A percentile compares a stretch with the other conserved stretches of the same genome.
Evolutionary conservation across 2,888 invertebrate genomes (phyloP).

Genomic region (Branchellion lobata): DNA sequence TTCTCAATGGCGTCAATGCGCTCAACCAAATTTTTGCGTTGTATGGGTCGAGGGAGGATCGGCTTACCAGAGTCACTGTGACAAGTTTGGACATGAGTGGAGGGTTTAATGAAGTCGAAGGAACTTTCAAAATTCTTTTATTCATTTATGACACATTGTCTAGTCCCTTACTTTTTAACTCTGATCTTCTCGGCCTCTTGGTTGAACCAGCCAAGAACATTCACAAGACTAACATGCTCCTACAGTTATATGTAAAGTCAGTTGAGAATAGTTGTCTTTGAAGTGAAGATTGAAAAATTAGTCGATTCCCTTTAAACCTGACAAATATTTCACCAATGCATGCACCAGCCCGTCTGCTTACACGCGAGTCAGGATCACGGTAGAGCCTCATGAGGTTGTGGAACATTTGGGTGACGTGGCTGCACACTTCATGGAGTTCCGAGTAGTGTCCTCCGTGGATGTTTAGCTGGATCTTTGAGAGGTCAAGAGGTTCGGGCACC

Average conservation of each 20-base stretch:
- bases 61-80: neutral
- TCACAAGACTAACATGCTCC: neutral
- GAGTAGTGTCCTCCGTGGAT: slow-evolving; percentile 48
- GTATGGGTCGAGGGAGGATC: neutral
- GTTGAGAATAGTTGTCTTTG: neutral
- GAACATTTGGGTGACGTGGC: slow-evolving; percentile 49
- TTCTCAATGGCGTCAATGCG: slow-evolving; percentile 46
- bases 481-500: slow-evolving; percentile 49
- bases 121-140: no score
- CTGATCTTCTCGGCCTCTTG: neutral
- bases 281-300: no score
- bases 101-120: no score
- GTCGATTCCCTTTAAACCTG: no score
- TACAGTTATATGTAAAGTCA: neutral
- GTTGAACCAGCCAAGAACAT: neutral
- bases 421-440: slow-evolving; percentile 44
- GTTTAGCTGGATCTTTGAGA: slow-evolving; percentile 50
- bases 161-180: neutral
- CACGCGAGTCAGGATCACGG: slow-evolving; percentile 34
- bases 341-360: no score
- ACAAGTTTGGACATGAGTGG: no score
- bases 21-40: slow-evolving; percentile 27
- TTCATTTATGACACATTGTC: no score
- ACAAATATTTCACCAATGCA: no score
- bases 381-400: slow-evolving; percentile 48